A percentile compares a stretch with the other conserved stretches of the same genome.
These are phyloP conservation scores for Cavia porcellus DNA, from an alignment of 2,113 vertebrate genomes.

Conservation along the genomic window DNA sequence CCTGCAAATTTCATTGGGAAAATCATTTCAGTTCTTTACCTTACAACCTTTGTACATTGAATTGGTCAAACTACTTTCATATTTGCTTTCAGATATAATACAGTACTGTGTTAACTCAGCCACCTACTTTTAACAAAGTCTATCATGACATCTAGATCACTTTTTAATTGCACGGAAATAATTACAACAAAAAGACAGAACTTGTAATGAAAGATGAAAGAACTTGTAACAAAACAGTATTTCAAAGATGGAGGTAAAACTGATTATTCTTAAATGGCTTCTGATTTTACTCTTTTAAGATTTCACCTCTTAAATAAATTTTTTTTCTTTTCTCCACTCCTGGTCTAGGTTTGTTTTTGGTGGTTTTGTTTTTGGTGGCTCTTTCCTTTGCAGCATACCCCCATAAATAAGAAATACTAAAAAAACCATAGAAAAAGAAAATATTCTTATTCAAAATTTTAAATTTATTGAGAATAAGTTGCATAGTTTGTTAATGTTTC, in stretches of 20 bases:
- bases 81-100: constrained; percentile 34
- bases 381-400: background rate
- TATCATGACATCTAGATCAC: background rate
- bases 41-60: constrained; percentile 3
- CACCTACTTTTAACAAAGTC: background rate
- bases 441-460: background rate
- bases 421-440: constrained; percentile 3
- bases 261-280: background rate
- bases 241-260: background rate
- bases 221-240: background rate
- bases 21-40: constrained; percentile 11
- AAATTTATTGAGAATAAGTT: constrained; percentile 13
- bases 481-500: background rate
- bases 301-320: constrained; percentile 17
- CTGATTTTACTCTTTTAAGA: constrained; percentile 36
- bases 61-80: background rate
- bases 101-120: background rate
- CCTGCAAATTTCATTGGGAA: constrained; percentile 26
- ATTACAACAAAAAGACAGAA: background rate
- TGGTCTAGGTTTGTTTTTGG: background rate
- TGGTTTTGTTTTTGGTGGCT: background rate
- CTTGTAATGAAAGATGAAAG: background rate
- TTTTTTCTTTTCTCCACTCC: background rate
- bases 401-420: background rate
- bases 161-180: background rate